phyloP scores from a whole-genome alignment of 2,888 invertebrate genomes.

The Ashinkailepas kermadecensis region DNA sequence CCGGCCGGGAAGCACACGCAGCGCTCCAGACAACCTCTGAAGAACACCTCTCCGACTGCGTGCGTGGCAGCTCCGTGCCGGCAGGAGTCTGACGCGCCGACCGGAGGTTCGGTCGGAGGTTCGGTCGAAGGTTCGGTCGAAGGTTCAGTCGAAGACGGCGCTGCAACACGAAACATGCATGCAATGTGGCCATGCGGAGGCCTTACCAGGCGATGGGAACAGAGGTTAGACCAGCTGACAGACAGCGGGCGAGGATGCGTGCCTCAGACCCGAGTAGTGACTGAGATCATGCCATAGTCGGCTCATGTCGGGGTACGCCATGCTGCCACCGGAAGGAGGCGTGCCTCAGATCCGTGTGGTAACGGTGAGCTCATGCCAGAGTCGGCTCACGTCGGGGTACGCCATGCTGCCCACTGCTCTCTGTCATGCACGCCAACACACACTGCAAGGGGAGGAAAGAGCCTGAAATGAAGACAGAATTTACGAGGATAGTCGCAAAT shows the following conservation, averaged over 20 bases:
- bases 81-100: constrained; percentile 30
- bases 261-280: background rate
- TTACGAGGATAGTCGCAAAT: too few relatives aligned
- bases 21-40: constrained; percentile 33
- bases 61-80: constrained; percentile 34
- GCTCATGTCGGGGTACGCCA: too few relatives aligned
- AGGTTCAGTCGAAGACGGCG: background rate
- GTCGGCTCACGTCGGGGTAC: too few relatives aligned
- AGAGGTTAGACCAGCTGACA: background rate
- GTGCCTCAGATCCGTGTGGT: too few relatives aligned
- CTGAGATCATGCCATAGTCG: too few relatives aligned
- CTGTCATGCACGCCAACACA: too few relatives aligned
- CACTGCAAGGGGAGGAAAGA: too few relatives aligned
- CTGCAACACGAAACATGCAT: constrained; percentile 8
- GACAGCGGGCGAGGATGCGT: background rate
- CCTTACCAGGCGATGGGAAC: background rate
- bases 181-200: background rate
- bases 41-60: constrained; percentile 33
- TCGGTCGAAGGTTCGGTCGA: background rate
- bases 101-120: background rate
- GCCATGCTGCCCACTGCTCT: too few relatives aligned
- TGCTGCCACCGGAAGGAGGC: too few relatives aligned
- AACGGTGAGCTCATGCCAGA: too few relatives aligned
- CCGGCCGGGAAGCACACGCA: constrained; percentile 35
- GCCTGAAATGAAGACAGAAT: too few relatives aligned